phyloP scores from a whole-genome alignment of 1,140 invertebrate genomes.

The Pseudomyrmex flavicornis region DNA sequence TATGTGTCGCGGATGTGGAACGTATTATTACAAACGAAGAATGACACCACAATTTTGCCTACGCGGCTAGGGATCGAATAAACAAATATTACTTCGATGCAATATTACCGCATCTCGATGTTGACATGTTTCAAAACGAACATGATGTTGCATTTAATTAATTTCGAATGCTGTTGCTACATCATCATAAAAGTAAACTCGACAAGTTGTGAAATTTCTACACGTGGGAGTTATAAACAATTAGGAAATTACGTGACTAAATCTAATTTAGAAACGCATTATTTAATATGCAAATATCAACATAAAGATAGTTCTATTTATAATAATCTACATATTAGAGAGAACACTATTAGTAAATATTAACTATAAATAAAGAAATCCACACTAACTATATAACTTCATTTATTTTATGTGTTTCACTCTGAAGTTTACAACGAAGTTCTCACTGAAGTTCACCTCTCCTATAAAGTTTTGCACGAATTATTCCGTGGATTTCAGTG shows the following conservation, averaged over 20 bases:
- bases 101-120: slow-evolving; percentile 44
- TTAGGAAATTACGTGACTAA: slow-evolving; percentile 26
- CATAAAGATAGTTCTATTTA: not conserved
- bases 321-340: not conserved
- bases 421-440: slow-evolving; percentile 25
- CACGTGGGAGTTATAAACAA: slow-evolving; percentile 25
- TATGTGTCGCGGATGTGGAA: not conserved
- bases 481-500: slow-evolving; percentile 45
- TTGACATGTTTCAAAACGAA: slow-evolving; percentile 11
- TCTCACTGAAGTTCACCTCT: slow-evolving; percentile 23
- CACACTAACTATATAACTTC: not conserved
- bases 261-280: not conserved
- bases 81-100: slow-evolving; percentile 46
- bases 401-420: not conserved
- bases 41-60: slow-evolving; percentile 41
- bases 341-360: not conserved
- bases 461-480: slow-evolving; percentile 45
- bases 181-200: slow-evolving; percentile 27
- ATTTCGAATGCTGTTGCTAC: slow-evolving; percentile 11
- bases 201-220: slow-evolving; percentile 36
- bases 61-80: slow-evolving; percentile 14
- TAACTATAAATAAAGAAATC: slow-evolving; percentile 16
- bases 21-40: slow-evolving; percentile 52
- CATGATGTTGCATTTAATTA: slow-evolving; percentile 51
- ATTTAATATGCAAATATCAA: slow-evolving; percentile 15